Evolutionary conservation across 2,797 vertebrate genomes (phyloP).

Genomic region (Arrhamphus sclerolepis): DNA sequence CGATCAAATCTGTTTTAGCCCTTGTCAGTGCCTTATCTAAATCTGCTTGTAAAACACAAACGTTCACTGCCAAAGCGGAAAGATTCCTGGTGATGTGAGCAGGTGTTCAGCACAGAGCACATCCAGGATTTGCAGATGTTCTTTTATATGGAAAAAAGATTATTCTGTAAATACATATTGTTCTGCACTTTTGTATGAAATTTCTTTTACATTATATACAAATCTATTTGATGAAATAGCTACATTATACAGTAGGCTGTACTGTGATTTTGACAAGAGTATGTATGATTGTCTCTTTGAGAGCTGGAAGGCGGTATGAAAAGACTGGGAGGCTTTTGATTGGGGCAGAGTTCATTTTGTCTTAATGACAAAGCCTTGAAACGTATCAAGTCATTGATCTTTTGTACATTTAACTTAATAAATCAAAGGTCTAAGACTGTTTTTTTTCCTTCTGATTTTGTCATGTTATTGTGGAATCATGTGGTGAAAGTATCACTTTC

Average conservation of each 20-base stretch:
- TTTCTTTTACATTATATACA: slow-evolving; percentile 78
- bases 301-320: slow-evolving; percentile 56
- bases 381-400: slow-evolving; percentile 75
- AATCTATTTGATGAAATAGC: slow-evolving; percentile 73
- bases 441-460: slow-evolving; percentile 7
- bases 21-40: slow-evolving; percentile 78
- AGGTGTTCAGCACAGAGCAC: slow-evolving; percentile 63
- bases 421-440: slow-evolving; percentile 74
- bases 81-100: slow-evolving; percentile 57
- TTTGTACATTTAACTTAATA: slow-evolving; percentile 87
- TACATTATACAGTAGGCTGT: slow-evolving; percentile 70
- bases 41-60: slow-evolving; percentile 62
- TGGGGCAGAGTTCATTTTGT: slow-evolving; percentile 72
- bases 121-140: slow-evolving; percentile 64
- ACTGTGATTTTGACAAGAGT: slow-evolving; percentile 68
- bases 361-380: slow-evolving; percentile 81
- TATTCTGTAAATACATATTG: slow-evolving; percentile 81
- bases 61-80: slow-evolving; percentile 68
- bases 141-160: slow-evolving; percentile 61
- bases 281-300: slow-evolving; percentile 60
- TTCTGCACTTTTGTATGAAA: slow-evolving; percentile 80
- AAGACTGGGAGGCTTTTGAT: slow-evolving; percentile 76
- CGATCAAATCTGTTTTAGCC: slow-evolving; percentile 59
- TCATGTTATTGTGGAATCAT: background rate
- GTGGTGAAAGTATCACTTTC: background rate